These are phyloP conservation scores for Aphidius colemani DNA, from an alignment of 2,888 invertebrate species.

Conservation along the genomic window DNA sequence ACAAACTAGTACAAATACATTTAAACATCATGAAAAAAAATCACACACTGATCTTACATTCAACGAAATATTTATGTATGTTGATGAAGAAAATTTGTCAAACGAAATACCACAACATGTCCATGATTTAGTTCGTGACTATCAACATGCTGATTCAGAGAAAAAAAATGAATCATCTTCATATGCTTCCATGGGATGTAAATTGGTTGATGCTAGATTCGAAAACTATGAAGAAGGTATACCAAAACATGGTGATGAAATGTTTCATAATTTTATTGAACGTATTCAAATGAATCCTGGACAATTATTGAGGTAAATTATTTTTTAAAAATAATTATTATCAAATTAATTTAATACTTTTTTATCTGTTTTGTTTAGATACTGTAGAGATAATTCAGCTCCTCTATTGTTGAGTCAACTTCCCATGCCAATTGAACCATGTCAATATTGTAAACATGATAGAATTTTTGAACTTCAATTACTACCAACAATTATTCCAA, in stretches of 20 bases:
- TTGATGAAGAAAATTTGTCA: constrained; percentile 56
- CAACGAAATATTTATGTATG: constrained; percentile 45
- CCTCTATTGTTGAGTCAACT: constrained; percentile 75
- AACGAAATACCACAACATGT: constrained; percentile 65
- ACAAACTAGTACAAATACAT: constrained; percentile 65
- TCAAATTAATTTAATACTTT: not conserved
- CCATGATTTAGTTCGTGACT: constrained; percentile 67
- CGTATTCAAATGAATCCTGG: constrained; percentile 77
- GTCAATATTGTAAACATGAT: constrained; percentile 73
- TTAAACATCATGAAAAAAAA: constrained; percentile 49
- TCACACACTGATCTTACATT: constrained; percentile 55
- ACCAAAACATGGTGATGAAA: constrained; percentile 81
- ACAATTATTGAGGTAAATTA: constrained; percentile 76
- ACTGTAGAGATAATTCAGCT: constrained; percentile 70
- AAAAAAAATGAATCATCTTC: constrained; percentile 39
- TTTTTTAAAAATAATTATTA: constrained; percentile 15
- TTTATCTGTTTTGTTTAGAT: constrained; percentile 64
- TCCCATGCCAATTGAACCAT: constrained; percentile 61
- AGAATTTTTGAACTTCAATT: constrained; percentile 83
- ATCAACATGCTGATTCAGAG: constrained; percentile 62
- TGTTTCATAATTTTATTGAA: constrained; percentile 80
- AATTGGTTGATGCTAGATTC: no score
- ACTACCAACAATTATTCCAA: constrained; percentile 77
- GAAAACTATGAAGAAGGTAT: constrained; percentile 80
- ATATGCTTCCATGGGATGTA: constrained; percentile 43